Base-by-base conservation (phyloP, 2,888 invertebrate species). In the Listrodromus nycthemerus region DNA sequence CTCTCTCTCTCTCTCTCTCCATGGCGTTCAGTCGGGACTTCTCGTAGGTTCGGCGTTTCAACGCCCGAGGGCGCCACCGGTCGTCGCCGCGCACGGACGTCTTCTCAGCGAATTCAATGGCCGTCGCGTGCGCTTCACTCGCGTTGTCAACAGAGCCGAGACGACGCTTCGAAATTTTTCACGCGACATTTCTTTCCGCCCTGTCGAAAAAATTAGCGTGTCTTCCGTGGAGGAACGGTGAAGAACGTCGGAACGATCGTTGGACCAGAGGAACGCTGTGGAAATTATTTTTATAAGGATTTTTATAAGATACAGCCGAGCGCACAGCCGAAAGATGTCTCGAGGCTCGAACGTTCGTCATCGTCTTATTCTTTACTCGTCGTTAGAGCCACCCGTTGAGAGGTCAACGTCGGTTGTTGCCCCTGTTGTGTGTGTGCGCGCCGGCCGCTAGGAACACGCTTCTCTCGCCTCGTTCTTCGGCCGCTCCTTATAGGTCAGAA, bases 381-480 rank as follows among this genome's bases (percentile, higher is more conserved):
- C 61, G 45, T 45, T 16, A 65, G 21, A 24, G 67, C 52, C 55
- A 63, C 37, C 24, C 79, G 73, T 13, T 52, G 89, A 91, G 89
- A 91, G 91, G 91, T 91, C 91, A 91, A 88, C 90, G 66, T 88
- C 90, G 92, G 91, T 91, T 91, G 90, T 91, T 91, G 91, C 91
- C 89, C 67, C 73, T 83, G 55, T 55, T 55, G 55, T 55, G 55
- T 74, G 80, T 55, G 52, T 52, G 52, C 67, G 80, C 86, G 85
- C 70, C 61, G 30, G 69, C 63, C 75, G 66, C 75, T 63, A 80
- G 71, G 80, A 73, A 83, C 73, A 75, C 76, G 80, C 76, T 79
- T 55, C 55, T 78, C 78, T 82, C 79, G 41, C 76, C 70, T 65
- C 73, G 55, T 79, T 67, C 50, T 52, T 67, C 55, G 24, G 75